Evolutionary conservation across 2,888 invertebrate species (phyloP).

Genomic region (Entomobrya multifasciata): DNA sequence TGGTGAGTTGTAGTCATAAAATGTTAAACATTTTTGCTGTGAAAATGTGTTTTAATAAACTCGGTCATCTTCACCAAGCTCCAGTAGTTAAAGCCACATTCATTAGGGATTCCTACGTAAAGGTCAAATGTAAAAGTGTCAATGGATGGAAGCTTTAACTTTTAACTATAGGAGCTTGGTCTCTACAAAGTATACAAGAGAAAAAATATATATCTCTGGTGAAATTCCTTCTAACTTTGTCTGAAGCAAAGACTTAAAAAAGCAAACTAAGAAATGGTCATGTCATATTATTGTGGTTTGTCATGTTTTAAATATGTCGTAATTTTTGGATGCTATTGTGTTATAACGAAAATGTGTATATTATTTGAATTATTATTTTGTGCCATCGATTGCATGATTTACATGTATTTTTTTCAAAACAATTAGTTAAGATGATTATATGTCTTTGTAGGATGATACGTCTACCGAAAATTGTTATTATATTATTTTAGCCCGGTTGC

Average conservation of each 20-base stretch:
- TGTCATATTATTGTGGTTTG: neutral
- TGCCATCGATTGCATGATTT: constrained; percentile 63
- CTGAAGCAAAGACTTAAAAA: neutral
- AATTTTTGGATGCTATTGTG: neutral
- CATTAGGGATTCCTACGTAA: no score
- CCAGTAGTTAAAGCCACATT: no score
- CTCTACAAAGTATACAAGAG: neutral
- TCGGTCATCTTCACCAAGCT: no score
- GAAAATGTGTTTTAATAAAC: no score
- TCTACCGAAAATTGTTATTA: neutral
- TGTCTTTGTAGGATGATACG: neutral
- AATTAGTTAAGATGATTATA: constrained; percentile 1
- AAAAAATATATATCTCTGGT: neutral
- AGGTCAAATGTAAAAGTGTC: no score
- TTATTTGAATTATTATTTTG: constrained; percentile 59
- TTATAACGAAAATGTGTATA: neutral
- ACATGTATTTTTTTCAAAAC: constrained; percentile 40
- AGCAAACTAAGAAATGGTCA: neutral
- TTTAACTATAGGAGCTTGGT: neutral
- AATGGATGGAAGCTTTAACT: neutral
- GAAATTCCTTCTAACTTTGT: no score
- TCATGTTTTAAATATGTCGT: neutral
- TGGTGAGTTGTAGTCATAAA: no score
- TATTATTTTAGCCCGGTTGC: constrained; percentile 68
- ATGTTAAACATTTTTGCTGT: no score